Evolutionary conservation across 1,140 invertebrate species (phyloP).

Genomic region (Contarinia nasturtii): DNA sequence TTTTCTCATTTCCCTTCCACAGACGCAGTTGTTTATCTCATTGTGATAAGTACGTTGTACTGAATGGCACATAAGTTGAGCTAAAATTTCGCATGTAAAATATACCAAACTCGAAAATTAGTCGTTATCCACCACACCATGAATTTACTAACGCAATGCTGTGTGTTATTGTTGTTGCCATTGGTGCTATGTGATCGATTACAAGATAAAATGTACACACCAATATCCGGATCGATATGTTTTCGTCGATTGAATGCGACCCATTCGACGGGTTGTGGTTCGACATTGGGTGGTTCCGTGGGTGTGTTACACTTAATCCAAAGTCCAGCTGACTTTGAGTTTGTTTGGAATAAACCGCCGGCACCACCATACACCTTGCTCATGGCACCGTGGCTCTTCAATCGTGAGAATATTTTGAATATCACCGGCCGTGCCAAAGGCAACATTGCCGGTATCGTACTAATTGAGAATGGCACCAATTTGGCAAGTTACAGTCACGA

Average conservation of each 20-base stretch:
- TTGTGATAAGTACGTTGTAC: too few relatives aligned
- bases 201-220: slow-evolving; percentile 62
- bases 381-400: slow-evolving; percentile 41
- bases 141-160: too few relatives aligned
- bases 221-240: slow-evolving; percentile 54
- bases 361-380: slow-evolving; percentile 52
- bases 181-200: slow-evolving; percentile 32
- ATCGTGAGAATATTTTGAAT: slow-evolving; percentile 26
- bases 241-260: slow-evolving; percentile 79
- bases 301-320: slow-evolving; percentile 64
- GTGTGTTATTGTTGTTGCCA: too few relatives aligned
- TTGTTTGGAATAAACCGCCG: slow-evolving; percentile 45
- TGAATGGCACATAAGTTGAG: too few relatives aligned
- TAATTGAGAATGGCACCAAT: slow-evolving; percentile 26
- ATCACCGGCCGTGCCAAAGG: slow-evolving; percentile 25
- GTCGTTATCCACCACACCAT: too few relatives aligned
- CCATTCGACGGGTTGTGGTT: slow-evolving; percentile 80
- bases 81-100: too few relatives aligned
- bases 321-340: slow-evolving; percentile 40
- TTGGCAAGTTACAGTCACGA: slow-evolving; percentile 44
- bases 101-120: too few relatives aligned
- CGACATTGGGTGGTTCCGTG: slow-evolving; percentile 48
- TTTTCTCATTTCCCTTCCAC: too few relatives aligned
- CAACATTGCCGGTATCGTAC: slow-evolving; percentile 31
- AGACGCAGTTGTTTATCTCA: too few relatives aligned